Percentiles rank a stretch among this genome's conserved stretches.
Evolutionary conservation across 1,140 invertebrate species (phyloP).

Genomic region (Tetragonula clypearis): DNA sequence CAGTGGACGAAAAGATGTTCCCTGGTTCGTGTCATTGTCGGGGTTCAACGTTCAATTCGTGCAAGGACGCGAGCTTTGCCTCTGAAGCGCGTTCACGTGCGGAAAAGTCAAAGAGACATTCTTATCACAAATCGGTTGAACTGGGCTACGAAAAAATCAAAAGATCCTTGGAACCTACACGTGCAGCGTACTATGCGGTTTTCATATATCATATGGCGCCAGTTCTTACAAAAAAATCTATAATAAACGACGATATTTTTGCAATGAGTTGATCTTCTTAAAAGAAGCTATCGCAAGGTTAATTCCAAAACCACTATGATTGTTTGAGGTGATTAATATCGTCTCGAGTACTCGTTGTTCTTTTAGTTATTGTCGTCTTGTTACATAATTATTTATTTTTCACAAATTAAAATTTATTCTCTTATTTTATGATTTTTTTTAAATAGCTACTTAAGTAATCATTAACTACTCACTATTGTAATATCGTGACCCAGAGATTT

Average conservation of each 20-base stretch:
- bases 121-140: constrained; percentile 15
- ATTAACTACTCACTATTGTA: neutral
- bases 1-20: constrained; percentile 39
- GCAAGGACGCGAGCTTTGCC: constrained; percentile 58
- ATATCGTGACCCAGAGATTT: neutral
- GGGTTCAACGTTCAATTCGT: constrained; percentile 65
- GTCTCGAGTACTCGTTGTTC: neutral
- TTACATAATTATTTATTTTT: constrained; percentile 15
- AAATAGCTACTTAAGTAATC: neutral
- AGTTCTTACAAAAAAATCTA: constrained; percentile 1
- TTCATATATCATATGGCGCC: constrained; percentile 11
- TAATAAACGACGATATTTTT: constrained; percentile 24
- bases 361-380: neutral
- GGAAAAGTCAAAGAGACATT: constrained; percentile 6
- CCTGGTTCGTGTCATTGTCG: constrained; percentile 26
- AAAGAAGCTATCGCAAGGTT: constrained; percentile 38
- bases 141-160: constrained; percentile 49
- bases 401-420: neutral
- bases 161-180: constrained; percentile 52
- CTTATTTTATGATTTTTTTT: neutral
- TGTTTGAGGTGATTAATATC: neutral
- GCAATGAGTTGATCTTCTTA: constrained; percentile 2
- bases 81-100: neutral
- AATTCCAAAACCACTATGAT: constrained; percentile 12
- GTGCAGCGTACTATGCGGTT: constrained; percentile 31